Base-by-base conservation (phyloP, 2,888 invertebrate species). In the Sarcophaga subvicina region DNA sequence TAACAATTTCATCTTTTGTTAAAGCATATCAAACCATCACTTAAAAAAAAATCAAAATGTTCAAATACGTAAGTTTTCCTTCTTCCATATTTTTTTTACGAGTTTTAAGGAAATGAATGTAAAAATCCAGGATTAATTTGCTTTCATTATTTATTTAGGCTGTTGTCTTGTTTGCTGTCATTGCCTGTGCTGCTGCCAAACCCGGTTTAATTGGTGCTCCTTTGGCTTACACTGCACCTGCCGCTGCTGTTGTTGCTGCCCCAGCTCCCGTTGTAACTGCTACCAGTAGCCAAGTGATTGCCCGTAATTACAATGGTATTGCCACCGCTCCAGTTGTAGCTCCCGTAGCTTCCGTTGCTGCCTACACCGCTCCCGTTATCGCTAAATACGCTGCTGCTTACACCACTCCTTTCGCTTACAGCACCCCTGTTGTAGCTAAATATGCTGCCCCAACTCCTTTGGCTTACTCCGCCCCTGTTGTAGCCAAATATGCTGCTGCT, bases 211-310 rank as follows among this genome's bases (percentile, higher is more conserved):
- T 87, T 67, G 80, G 66, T 47, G 84, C 81, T 17, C 80, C 83
- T 73, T 79, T 79, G 70, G 69, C 78, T 25, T 78, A 70, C 27
- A n/a, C 85, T 20, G 85, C 85, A 4, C 77, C 89, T 17, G 87
- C 90, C 37, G 87, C 90, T 27, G 78, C 87, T 12, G 71, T 85
- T 49, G 85, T 88, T 10, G 60, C 89, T 60, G 91, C 91, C 17
- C 91, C 91, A 25, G 90, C 90, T 63, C 90, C 91, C 0, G 12
- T 89, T 67, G 89, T 91, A n/a, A 91, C 91, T 8, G 91, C 91
- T 70, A 90, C 91, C 85, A 91, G 91, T 62, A 91, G 90, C 82
- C 91, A 91, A 77, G 88, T 90, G 49, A 88, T 91, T 86, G 91
- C 91, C 37, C 86, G 91, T 59, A 91, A 89, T 11, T 89, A 88